These are phyloP conservation scores for Meloidogyne exigua DNA, from an alignment of 1,140 invertebrate species.

Conservation along the genomic window DNA sequence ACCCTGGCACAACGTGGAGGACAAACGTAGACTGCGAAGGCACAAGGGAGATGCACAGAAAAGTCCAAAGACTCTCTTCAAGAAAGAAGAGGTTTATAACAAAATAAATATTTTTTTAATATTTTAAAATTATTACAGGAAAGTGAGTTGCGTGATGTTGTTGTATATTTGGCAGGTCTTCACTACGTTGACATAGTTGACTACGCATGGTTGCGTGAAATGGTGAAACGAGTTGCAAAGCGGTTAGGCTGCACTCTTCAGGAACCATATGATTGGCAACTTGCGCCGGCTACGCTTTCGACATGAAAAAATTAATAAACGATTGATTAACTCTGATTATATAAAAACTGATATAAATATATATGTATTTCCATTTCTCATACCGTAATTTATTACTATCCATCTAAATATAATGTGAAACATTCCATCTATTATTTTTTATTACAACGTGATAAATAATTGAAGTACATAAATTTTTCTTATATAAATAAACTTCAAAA, in stretches of 20 bases:
- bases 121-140: background rate
- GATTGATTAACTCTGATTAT: background rate
- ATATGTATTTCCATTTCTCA: background rate
- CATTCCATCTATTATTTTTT: too few species aligned
- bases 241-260: background rate
- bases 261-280: background rate
- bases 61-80: background rate
- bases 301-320: background rate
- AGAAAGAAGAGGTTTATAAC: background rate
- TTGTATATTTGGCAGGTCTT: background rate
- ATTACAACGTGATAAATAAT: too few species aligned
- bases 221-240: background rate
- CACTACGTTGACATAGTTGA: background rate
- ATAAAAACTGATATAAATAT: background rate
- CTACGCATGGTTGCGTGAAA: background rate
- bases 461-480: too few species aligned
- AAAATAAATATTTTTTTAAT: too few species aligned
- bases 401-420: too few species aligned
- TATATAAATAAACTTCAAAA: too few species aligned
- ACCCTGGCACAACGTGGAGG: background rate
- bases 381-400: too few species aligned
- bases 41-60: background rate
- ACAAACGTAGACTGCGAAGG: background rate
- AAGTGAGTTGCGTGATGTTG: background rate
- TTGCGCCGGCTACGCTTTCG: background rate